Base-by-base conservation (phyloP, 2,797 vertebrate species). In the Rhinichthys osculus region DNA sequence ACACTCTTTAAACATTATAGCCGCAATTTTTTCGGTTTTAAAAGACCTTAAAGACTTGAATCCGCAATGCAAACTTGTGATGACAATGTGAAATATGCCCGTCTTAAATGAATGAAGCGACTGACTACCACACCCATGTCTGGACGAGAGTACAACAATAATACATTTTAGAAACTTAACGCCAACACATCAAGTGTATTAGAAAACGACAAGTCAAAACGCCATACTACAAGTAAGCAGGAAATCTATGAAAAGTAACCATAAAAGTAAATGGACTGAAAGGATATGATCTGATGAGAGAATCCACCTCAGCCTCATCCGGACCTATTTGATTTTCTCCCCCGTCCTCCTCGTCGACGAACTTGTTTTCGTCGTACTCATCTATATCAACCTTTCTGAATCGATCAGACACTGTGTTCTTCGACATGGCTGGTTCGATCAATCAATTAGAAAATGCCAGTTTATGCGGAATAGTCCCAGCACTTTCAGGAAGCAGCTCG, bases 351-450 rank as follows among this genome's bases (percentile, higher is more conserved):
- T 99, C 98, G 87, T 99, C 98, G 92, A 99, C 98, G 90, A 99
- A 99, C 92, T 99, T 99, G 93, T 99, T 99, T 94, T 99, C 97
- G 90, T 99, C 98, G 91, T 99, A 99, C 89, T 98, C 98, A 85
- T 99, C 98, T 90, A 99, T 97, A 82, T 99, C 98, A 88, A 99
- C 97, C 89, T 96, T 95, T 88, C 98, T 94, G 93, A 99, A 99
- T 84, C 97, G 97, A 85, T 97, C 97, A 47, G 96, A 96, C 42
- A 96, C 94, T 13, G 96, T 96, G 89, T 96, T 97, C 92, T 97
- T 98, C 88, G 98, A 96, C 98, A 99, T 96, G 70, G 52, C 59
- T 72, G 7, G 44, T 38, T 30, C 3, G 5, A 10, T 57, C 21
- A 19, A 62, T 62, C 21, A 19, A 62, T 6, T 14, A n/a, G 33